phyloP scores from a whole-genome alignment of 1,140 invertebrate species.

The Prorops nasuta region DNA sequence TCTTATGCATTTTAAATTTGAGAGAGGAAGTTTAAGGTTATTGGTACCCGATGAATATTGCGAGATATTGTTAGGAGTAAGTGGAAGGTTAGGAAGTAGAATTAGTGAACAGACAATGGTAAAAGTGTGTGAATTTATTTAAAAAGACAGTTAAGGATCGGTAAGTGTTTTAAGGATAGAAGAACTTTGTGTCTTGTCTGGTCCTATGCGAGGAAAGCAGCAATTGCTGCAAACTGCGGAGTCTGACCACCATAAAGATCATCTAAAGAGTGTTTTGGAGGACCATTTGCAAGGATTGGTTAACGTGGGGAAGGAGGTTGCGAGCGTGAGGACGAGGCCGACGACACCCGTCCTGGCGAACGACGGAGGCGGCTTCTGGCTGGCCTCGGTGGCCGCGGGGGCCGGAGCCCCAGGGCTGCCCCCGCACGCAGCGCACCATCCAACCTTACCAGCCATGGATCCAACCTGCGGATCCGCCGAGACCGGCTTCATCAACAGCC shows the following conservation, averaged over 20 bases:
- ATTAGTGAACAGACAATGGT: too few relatives aligned
- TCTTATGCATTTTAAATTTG: too few relatives aligned
- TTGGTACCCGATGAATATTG: too few relatives aligned
- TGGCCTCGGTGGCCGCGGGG: conserved; percentile 58
- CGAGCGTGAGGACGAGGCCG: conserved; percentile 49
- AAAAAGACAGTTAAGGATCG: too few relatives aligned
- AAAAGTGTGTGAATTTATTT: too few relatives aligned
- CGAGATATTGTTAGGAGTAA: too few relatives aligned
- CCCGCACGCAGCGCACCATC: conserved; percentile 51
- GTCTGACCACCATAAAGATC: too few relatives aligned
- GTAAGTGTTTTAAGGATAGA: too few relatives aligned
- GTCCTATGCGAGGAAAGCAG: conserved; percentile 46
- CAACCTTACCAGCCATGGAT: conserved; percentile 47
- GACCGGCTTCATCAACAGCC: conserved; percentile 88
- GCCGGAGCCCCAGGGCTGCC: conserved; percentile 52
- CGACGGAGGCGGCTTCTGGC: conserved; percentile 58
- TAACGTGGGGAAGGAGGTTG: conserved; percentile 37
- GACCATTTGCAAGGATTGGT: conserved; percentile 22
- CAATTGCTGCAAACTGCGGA: conserved; percentile 24
- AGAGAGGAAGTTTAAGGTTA: too few relatives aligned
- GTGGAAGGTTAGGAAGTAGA: too few relatives aligned
- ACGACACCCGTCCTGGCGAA: conserved; percentile 55
- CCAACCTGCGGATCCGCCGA: conserved; percentile 61
- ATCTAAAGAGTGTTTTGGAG: too few relatives aligned
- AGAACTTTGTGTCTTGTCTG: too few relatives aligned